phyloP scores from a whole-genome alignment of 2,113 vertebrate species.

The Machaerirhynchus nigripectus region DNA sequence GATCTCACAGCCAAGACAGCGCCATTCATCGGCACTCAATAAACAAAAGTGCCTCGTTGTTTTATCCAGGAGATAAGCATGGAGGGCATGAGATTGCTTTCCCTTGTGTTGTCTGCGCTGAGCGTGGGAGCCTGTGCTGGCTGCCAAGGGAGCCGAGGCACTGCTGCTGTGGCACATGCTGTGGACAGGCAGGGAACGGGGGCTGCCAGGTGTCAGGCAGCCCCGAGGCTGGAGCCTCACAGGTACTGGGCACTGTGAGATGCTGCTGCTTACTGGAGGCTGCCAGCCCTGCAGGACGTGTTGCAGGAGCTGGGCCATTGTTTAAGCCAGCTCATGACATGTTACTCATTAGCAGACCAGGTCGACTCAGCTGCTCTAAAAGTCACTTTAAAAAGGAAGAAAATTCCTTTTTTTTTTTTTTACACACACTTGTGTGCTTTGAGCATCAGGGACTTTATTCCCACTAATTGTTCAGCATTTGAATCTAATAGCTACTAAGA shows the following conservation, averaged over 20 bases:
- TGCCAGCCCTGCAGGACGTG: accelerated
- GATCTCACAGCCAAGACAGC: not conserved
- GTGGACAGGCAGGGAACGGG: accelerated
- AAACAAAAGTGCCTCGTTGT: conserved; percentile 13
- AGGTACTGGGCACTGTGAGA: accelerated
- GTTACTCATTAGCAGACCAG: not conserved
- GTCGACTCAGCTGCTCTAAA: not conserved
- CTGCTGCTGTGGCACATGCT: not conserved
- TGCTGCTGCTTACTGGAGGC: not conserved
- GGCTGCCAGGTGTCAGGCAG: not conserved
- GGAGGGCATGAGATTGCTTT: not conserved
- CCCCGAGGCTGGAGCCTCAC: not conserved
- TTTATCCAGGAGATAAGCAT: conserved; percentile 6
- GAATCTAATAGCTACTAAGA: not conserved
- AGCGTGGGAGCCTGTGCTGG: not conserved
- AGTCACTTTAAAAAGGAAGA: not conserved
- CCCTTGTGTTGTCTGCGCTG: not conserved
- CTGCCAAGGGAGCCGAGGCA: not conserved
- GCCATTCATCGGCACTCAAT: conserved; percentile 27
- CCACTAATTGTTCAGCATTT: not conserved
- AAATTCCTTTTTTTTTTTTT: not conserved
- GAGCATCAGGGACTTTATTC: not conserved
- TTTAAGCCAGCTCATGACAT: not conserved
- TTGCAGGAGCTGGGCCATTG: not conserved
- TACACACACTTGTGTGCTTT: not conserved